Evolutionary conservation across 1,140 invertebrate genomes (phyloP).

Genomic region (Theocolax elegans): DNA sequence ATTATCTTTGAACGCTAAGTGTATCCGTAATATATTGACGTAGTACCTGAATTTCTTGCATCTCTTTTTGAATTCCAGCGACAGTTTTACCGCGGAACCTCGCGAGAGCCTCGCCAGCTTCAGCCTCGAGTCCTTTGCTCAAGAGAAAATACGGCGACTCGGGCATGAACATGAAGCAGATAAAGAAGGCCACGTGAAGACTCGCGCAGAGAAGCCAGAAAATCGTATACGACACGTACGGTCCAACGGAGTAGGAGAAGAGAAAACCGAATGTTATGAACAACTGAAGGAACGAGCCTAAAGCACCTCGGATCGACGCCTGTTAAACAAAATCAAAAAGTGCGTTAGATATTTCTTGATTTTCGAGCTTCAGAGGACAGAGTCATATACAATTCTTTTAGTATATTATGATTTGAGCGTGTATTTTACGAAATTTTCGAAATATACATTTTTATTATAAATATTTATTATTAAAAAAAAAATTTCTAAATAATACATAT

Average conservation of each 20-base stretch:
- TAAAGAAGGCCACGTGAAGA: slow-evolving; percentile 73
- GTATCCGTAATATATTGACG: too few relatives aligned
- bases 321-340: slow-evolving; percentile 53
- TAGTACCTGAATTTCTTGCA: slow-evolving; percentile 31
- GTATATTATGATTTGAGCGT: too few relatives aligned
- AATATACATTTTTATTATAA: too few relatives aligned
- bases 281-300: slow-evolving; percentile 85
- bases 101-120: slow-evolving; percentile 73
- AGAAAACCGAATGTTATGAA: slow-evolving; percentile 82
- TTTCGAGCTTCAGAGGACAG: neutral
- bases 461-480: too few relatives aligned
- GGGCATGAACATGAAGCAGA: slow-evolving; percentile 79
- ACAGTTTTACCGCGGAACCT: slow-evolving; percentile 71
- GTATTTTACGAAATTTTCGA: too few relatives aligned
- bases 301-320: slow-evolving; percentile 77
- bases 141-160: slow-evolving; percentile 84
- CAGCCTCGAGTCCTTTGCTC: slow-evolving; percentile 68
- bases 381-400: too few relatives aligned
- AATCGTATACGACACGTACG: slow-evolving; percentile 75
- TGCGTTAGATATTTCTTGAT: too few relatives aligned
- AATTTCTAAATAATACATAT: too few relatives aligned
- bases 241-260: slow-evolving; percentile 80
- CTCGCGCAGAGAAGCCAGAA: slow-evolving; percentile 75
- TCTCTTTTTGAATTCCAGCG: slow-evolving; percentile 9
- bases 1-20: too few relatives aligned